These are phyloP conservation scores for Drosophila kurseongensis DNA, from an alignment of 1,140 invertebrate genomes.

Conservation along the genomic window DNA sequence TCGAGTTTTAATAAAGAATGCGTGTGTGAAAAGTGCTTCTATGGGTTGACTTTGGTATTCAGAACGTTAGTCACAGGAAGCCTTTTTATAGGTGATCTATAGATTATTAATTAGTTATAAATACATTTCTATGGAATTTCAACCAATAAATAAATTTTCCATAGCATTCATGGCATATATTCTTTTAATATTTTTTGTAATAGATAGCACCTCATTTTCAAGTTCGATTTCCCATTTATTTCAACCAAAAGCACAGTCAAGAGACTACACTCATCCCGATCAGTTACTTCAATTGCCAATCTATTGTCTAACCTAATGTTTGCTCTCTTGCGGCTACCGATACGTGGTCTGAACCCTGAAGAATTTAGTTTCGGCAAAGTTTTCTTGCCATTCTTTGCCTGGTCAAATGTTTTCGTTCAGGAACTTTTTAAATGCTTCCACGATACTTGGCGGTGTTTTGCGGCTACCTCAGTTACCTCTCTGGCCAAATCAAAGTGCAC, in stretches of 20 bases:
- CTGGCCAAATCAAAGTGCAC: constrained; percentile 27
- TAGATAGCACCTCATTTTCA: too few species aligned
- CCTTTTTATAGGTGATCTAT: too few species aligned
- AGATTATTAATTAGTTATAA: too few species aligned
- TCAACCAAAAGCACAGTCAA: neutral
- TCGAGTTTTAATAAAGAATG: constrained; percentile 2
- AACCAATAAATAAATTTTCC: too few species aligned
- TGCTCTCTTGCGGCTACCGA: constrained; percentile 22
- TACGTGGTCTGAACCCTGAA: constrained; percentile 11
- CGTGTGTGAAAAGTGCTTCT: constrained; percentile 9
- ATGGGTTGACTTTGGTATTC: neutral
- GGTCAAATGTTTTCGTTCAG: constrained; percentile 23
- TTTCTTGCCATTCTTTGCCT: constrained; percentile 6
- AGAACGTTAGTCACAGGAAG: neutral
- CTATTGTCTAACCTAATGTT: constrained; percentile 38
- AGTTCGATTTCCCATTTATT: neutral
- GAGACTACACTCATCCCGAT: neutral
- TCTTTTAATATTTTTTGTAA: too few species aligned
- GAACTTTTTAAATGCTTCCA: constrained; percentile 48
- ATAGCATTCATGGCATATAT: too few species aligned
- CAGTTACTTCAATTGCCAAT: constrained; percentile 32
- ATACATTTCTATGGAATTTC: too few species aligned
- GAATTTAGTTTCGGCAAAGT: constrained; percentile 32
- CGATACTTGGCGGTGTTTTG: constrained; percentile 21
- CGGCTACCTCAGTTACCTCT: constrained; percentile 16